Conservation (phyloP, 1,140 invertebrate species). For the Drosophila trapezifrons region DNA sequence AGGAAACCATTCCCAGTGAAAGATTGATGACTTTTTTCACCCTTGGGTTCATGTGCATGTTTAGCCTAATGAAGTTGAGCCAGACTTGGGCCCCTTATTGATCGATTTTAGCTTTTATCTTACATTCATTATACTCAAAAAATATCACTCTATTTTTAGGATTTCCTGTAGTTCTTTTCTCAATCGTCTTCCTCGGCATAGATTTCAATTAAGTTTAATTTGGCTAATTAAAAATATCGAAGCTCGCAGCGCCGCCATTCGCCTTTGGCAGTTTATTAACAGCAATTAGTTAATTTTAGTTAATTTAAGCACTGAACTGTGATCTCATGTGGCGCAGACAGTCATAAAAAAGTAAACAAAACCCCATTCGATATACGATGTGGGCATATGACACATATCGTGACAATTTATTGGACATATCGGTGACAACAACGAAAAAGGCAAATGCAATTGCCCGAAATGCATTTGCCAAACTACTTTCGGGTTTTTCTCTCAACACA, state of each 20-base stretch:
- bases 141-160: slow-evolving; percentile 3
- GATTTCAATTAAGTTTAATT: slow-evolving; percentile 69
- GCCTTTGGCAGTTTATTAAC: slow-evolving; percentile 58
- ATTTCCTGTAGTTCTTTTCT: slow-evolving; percentile 1
- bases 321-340: slow-evolving; percentile 38
- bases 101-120: slow-evolving; percentile 15
- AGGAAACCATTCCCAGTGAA: slow-evolving; percentile 9
- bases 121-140: background rate
- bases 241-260: slow-evolving; percentile 31
- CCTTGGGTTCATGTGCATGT: slow-evolving; percentile 1
- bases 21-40: slow-evolving; percentile 26
- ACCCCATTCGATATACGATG: slow-evolving; percentile 26
- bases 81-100: slow-evolving; percentile 22
- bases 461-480: slow-evolving; percentile 50
- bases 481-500: slow-evolving; percentile 13
- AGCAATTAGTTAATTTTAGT: slow-evolving; percentile 70
- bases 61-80: slow-evolving; percentile 29
- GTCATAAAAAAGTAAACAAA: slow-evolving; percentile 20
- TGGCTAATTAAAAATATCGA: slow-evolving; percentile 52
- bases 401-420: slow-evolving; percentile 78
- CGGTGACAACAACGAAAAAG: slow-evolving; percentile 71
- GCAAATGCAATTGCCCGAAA: slow-evolving; percentile 68
- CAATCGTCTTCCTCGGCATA: slow-evolving; percentile 16
- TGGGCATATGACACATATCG: slow-evolving; percentile 48
- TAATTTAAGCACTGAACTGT: slow-evolving; percentile 58